Evolutionary conservation across 2,888 invertebrate species (phyloP).

Genomic region (Tipula vernalis): DNA sequence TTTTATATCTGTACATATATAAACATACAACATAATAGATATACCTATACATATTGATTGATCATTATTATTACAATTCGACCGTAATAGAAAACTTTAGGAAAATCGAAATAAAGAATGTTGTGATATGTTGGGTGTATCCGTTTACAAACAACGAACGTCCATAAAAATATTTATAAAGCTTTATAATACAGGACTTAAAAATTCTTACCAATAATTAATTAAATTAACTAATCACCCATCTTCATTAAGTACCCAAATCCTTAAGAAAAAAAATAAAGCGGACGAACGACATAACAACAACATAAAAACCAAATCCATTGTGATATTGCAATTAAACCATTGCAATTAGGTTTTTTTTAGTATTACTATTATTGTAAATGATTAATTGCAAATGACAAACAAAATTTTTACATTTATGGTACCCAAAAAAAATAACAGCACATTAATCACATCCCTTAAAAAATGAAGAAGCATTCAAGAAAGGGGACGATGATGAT

Average conservation of each 20-base stretch:
- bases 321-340: background rate
- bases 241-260: background rate
- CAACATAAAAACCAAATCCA: background rate
- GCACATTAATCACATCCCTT: background rate
- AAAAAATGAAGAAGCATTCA: background rate
- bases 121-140: background rate
- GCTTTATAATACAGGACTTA: background rate
- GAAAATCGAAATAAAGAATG: background rate
- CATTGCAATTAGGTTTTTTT: background rate
- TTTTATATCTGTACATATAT: background rate
- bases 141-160: background rate
- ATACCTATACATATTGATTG: background rate
- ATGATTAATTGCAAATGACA: background rate
- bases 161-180: background rate
- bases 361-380: background rate
- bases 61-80: background rate
- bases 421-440: background rate
- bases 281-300: background rate
- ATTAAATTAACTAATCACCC: background rate
- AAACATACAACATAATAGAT: background rate
- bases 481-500: background rate
- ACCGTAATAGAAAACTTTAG: background rate
- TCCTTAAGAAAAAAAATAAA: background rate
- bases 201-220: background rate
- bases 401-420: background rate